Evolutionary conservation across 2,797 vertebrate genomes (phyloP).

Genomic region (Sylvia borin): DNA sequence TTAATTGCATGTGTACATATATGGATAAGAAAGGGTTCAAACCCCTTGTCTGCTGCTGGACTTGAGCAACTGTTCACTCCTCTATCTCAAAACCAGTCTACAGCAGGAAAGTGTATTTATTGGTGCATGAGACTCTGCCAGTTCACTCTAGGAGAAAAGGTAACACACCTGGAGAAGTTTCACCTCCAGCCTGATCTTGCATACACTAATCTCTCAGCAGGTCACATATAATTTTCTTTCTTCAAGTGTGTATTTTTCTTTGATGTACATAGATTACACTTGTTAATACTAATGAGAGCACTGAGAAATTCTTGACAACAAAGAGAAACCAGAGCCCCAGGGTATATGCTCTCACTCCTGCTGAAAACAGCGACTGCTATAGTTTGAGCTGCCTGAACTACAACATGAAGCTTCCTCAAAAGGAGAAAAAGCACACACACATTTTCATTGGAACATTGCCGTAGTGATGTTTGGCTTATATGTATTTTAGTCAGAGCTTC

Average conservation of each 20-base stretch:
- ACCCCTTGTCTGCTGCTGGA: neutral
- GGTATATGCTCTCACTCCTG: neutral
- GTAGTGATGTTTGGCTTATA: neutral
- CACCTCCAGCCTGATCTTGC: neutral
- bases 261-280: neutral
- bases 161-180: neutral
- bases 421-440: neutral
- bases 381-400: constrained; percentile 10
- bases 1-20: neutral
- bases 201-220: neutral
- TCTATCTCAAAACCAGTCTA: neutral
- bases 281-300: constrained; percentile 18
- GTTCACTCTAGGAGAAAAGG: neutral
- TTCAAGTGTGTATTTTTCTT: neutral
- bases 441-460: constrained; percentile 27
- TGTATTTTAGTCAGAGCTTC: constrained; percentile 16
- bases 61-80: neutral
- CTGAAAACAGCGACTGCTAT: neutral
- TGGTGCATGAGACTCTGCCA: neutral
- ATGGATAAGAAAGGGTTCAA: neutral
- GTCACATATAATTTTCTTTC: neutral
- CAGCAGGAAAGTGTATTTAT: neutral
- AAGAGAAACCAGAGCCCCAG: neutral
- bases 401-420: neutral
- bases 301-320: constrained; percentile 18